Percentiles rank a stretch among this genome's conserved stretches.
Evolutionary conservation across 2,113 vertebrate genomes (phyloP).

Genomic region (Suricata suricatta): DNA sequence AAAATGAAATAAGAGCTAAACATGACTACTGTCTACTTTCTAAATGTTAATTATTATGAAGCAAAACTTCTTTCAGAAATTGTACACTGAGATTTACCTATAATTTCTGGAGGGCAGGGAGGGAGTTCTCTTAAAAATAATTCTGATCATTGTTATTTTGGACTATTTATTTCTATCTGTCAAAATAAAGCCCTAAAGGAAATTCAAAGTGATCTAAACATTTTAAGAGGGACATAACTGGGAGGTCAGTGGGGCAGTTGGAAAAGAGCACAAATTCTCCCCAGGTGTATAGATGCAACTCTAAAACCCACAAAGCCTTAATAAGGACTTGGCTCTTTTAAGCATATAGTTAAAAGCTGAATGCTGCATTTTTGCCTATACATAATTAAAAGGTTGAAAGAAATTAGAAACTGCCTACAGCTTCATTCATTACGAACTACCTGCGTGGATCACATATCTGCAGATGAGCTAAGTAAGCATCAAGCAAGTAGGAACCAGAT

Average conservation of each 20-base stretch:
- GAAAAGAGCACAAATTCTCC: constrained; percentile 54
- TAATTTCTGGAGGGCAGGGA: background rate
- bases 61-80: constrained; percentile 60
- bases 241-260: background rate
- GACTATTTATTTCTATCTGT: constrained; percentile 32
- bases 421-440: constrained; percentile 74
- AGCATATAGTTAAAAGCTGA: constrained; percentile 79
- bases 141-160: background rate
- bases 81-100: constrained; percentile 60
- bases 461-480: constrained; percentile 80
- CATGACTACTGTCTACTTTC: background rate
- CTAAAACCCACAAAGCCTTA: constrained; percentile 71
- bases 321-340: constrained; percentile 70
- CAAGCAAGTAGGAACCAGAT: constrained; percentile 70
- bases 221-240: constrained; percentile 46
- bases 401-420: constrained; percentile 75
- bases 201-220: constrained; percentile 58
- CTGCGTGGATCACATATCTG: constrained; percentile 75
- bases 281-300: constrained; percentile 42
- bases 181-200: constrained; percentile 71
- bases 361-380: constrained; percentile 77
- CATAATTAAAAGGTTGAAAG: constrained; percentile 78
- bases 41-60: constrained; percentile 42
- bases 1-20: constrained; percentile 53
- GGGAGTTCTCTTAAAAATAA: constrained; percentile 57